These are phyloP conservation scores for Apolygus lucorum DNA, from an alignment of 1,140 invertebrate genomes.

Conservation along the genomic window DNA sequence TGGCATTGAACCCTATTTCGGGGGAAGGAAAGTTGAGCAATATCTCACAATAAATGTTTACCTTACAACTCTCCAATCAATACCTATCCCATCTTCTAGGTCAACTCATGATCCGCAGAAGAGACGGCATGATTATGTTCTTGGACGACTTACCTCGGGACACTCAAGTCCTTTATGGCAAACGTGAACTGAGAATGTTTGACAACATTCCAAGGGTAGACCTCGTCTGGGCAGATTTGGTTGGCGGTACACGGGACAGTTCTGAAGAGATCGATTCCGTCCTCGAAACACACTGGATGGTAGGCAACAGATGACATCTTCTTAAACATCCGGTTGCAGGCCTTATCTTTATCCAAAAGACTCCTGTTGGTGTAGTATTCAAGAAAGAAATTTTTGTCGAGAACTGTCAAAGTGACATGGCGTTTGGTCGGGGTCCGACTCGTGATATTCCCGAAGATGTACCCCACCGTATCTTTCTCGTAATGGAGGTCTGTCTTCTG, in stretches of 20 bases:
- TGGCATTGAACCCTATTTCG: too few relatives aligned
- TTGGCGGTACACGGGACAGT: constrained; percentile 73
- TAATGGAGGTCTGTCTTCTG: constrained; percentile 86
- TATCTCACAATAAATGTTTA: too few relatives aligned
- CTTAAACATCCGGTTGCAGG: constrained; percentile 77
- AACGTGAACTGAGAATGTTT: constrained; percentile 87
- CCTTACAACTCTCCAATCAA: too few relatives aligned
- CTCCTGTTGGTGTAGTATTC: constrained; percentile 76
- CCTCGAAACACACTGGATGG: constrained; percentile 70
- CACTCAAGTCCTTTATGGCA: constrained; percentile 74
- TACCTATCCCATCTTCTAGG: too few relatives aligned
- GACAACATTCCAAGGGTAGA: constrained; percentile 72
- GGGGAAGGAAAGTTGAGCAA: too few relatives aligned
- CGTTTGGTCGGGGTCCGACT: constrained; percentile 52
- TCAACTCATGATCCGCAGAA: too few relatives aligned
- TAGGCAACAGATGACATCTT: constrained; percentile 72
- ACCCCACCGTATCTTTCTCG: constrained; percentile 74
- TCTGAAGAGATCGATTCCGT: constrained; percentile 78
- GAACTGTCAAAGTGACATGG: constrained; percentile 73
- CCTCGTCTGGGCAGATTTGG: constrained; percentile 78
- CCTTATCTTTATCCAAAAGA: constrained; percentile 49
- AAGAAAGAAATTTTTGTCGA: constrained; percentile 78
- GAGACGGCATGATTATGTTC: too few relatives aligned
- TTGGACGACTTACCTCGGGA: constrained; percentile 79
- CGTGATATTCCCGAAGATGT: constrained; percentile 91